Evolutionary conservation across 2,797 vertebrate genomes (phyloP), one percentile per base, ranked within the genome.

Genomic region (Lepus oiostolus): DNA sequence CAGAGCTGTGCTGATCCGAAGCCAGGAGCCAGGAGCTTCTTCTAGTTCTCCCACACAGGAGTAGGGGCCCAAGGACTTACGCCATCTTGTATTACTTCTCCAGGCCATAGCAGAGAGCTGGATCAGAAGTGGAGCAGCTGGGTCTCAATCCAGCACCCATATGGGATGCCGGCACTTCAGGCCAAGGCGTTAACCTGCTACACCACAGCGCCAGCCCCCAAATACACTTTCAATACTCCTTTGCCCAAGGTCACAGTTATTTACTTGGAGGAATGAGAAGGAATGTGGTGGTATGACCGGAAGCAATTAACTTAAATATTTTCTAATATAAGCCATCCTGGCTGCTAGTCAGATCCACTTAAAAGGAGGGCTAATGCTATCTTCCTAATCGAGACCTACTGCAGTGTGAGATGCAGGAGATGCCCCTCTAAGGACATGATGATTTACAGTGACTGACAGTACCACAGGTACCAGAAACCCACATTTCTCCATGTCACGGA

Each of bases 191-290:
- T 42, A 42, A 42, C 38, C 38, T 42, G 38, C 35, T 35, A 35
- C 35, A 4, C 35, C 35, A 35, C 35, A 35, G 35, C 38, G 38
- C 38, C 38, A 42, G 38, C 38, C 38, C 38, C 38, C 38, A 42
- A 42, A 42, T 42, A 42, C 6, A 74, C 4, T 82, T 77, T 26
- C 2, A 14, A 17, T 30, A 88, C 62, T 80, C 32, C 90, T 85
- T 81, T 93, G 32, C 38, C 14, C 21, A 35, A 32, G 4, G 7
- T 92, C 32, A 67, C 4, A 0, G 47, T 60, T 94, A 63, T 38
- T 82, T 96, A 42, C 88, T 67, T 76, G n/a, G 54, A 75, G 32
- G 52, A 77, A 79, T 91, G 47, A 92, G 47, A 85, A 50, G 7
- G 10, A 14, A 80, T 30, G 30, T 1, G 4, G 11, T 19, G 85